Conservation (phyloP, 2,888 invertebrate species). For the Scaptomyza tumidula region DNA sequence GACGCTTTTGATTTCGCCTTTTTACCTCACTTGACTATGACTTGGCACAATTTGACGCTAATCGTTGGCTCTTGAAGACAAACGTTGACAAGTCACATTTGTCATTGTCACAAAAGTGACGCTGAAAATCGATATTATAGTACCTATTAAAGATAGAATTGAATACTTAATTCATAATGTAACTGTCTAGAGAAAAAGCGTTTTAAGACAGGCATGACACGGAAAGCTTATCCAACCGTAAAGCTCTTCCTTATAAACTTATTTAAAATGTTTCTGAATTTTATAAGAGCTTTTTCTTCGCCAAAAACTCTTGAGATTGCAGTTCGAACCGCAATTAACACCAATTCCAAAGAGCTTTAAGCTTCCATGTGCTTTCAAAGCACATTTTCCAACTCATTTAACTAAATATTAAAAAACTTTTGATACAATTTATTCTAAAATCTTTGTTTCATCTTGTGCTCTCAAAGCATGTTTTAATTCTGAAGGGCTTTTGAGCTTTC, state of each 20-base stretch:
- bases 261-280: too few relatives aligned
- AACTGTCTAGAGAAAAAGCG: neutral
- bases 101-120: constrained; percentile 37
- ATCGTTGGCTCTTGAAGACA: constrained; percentile 54
- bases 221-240: neutral
- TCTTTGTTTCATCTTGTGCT: neutral
- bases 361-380: neutral
- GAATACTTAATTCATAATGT: neutral
- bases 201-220: neutral
- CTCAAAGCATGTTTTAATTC: neutral
- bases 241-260: neutral
- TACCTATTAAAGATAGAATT: neutral
- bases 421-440: too few relatives aligned
- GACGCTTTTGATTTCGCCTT: neutral
- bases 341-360: neutral
- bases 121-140: neutral
- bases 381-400: neutral
- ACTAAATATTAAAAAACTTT: too few relatives aligned
- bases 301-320: neutral
- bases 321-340: neutral
- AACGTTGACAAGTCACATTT: constrained; percentile 48
- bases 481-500: neutral
- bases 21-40: constrained; percentile 29
- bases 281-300: neutral
- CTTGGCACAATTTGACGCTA: constrained; percentile 58